Evolutionary conservation across 2,888 invertebrate genomes (phyloP), one percentile per base, ranked within the genome.

Genomic region (Melipona bicolor): DNA sequence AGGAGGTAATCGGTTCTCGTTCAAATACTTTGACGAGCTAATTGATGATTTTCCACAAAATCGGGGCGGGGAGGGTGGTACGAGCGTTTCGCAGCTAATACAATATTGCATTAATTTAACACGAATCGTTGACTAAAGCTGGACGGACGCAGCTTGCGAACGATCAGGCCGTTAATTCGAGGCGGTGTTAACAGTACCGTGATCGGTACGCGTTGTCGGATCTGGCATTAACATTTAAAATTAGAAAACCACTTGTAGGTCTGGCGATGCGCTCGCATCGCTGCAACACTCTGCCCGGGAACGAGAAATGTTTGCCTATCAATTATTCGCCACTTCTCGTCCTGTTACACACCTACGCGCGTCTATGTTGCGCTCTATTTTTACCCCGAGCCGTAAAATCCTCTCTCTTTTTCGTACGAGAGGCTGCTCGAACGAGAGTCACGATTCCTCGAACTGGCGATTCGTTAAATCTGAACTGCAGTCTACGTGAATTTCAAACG

Each of bases 191-290:
- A 69, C 59, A 15, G 56, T 59, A 71, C 61, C 70, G 74, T 21
- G 72, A 32, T 77, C 73, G 43, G 43, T 43, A 62, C 54, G 65
- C 54, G 82, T 71, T 49, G 64, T 52, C 11, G 72, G 49, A 59
- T 59, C 59, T n/a, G 6, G 84, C 75, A 73, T 83, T 77, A 79
- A 72, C 19, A 78, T 78, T 88, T 89, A 89, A 89, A 86, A 85
- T 87, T 85, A 85, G 85, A 86, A 85, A 87, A 80, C 54, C 70
- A 80, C 87, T 83, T 80, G 82, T 79, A 74, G 64, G 49, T 36
- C 15, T 54, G 52, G 56, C 64, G 15, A 54, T 64, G 54, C 32
- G 49, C 56, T 19, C 72, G 62, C 32, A 56, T n/a, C 43, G 72
- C 43, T 71, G 52, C 21, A 13, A 19, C 70, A 19, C 21, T 36